Base-by-base conservation (phyloP, 1,140 invertebrate genomes). In the Macrotrachela quadricornifera region DNA sequence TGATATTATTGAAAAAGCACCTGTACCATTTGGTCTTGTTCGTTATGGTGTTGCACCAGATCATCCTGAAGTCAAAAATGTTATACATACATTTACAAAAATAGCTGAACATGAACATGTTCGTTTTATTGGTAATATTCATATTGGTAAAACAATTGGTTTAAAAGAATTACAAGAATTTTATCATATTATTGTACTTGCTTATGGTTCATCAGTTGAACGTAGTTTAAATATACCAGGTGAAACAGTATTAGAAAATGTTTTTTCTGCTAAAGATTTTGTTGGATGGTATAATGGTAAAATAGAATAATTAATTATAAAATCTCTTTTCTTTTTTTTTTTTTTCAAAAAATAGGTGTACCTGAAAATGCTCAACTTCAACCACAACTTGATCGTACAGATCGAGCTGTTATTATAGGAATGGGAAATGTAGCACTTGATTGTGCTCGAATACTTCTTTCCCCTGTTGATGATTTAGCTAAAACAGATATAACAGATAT, bases 371-470 rank as follows among this genome's bases (percentile, higher is more conserved):
- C 21, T 30, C 3, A 30, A 30, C 21, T 30, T 30, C 21, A 8
- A 30, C 21, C 21, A 30, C 21, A 30, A 30, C 8, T 30, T 4
- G 21, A 30, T 30, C 8, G 77, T 59, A 71, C 72, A 48, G 74
- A 79, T 38, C 77, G 78, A 59, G 82, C 78, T 30, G 78, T 92
- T 57, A 70, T 79, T n/a, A 71, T 97, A 56, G 92, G 92, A 1
- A 86, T 96, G 68, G 92, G 92, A 58, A 99, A 99, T 75, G 92
- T 97, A 13, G 90, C 90, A n/a, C 71, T 99, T 45, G 92, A 97
- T 77, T 81, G 95, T 57, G 86, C 90, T 16, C 77, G 88, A 65
- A 86, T 95, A 61, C 71, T 95, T 14, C 70, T 92, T 36, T 77
- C 78, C 41, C 78, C 82, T 2, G 58, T 82, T 38, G 78, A 82